Evolutionary conservation across 2,888 invertebrate species (phyloP), one percentile per base, ranked within the genome.

Genomic region (Synanthedon tipuliformis): DNA sequence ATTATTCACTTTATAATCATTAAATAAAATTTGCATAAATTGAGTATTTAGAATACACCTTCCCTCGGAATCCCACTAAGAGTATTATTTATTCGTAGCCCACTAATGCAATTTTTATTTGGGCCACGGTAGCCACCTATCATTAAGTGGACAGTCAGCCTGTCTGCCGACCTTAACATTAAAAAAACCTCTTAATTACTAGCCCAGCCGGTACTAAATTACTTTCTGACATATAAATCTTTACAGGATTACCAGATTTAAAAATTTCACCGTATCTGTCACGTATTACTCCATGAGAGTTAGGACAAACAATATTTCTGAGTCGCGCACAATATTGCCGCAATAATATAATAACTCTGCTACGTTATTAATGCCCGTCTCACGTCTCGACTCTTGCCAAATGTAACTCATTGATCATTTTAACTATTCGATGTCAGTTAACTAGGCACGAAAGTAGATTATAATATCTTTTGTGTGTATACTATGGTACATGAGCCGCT

Each of bases 331-430:
- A n/a, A 13, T 45, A n/a, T 7, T 45, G 13, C n/a, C 45, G 45
- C 45, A 45, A 45, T 45, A 45, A 45, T 48, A 45, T n/a, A 34
- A 18, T 48, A 48, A 27, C 50, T 50, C 34, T 40, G 49, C 40
- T 18, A 50, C 23, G 51, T 51, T 40, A 48, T 53, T 61, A 62
- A 61, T 61, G 54, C 56, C 40, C 50, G 18, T 55, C 53, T 64
- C 64, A 63, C 64, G 62, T 54, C 52, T 50, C 34, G 34, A 34
- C 34, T 34, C 34, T 52, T 55, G 51, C 53, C 53, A 52, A 55
- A 54, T 7, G 59, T 60, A 58, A 59, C 60, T 59, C 60, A 64
- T 59, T 55, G 51, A 54, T 53, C 55, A 57, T 58, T 51, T 27
- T 49, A 49, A 45, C 45, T 45, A 7, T 34, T 15, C 45, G 45